Evolutionary conservation across 2,113 vertebrate species (phyloP).

Genomic region (Pyxicephalus adspersus): DNA sequence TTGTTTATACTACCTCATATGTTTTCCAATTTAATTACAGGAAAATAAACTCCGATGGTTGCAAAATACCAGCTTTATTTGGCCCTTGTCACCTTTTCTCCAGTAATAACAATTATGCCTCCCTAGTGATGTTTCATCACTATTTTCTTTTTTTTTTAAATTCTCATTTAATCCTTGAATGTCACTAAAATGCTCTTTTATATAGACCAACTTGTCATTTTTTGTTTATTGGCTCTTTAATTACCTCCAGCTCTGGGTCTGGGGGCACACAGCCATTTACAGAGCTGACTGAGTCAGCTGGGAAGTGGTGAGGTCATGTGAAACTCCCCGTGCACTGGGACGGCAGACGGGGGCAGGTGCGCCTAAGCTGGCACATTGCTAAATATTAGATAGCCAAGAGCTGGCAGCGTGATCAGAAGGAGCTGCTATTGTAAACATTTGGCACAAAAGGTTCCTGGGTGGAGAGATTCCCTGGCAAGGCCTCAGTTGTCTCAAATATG

Average conservation of each 20-base stretch:
- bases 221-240: background rate
- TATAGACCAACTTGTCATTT: no score
- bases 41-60: no score
- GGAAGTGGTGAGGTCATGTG: constrained; percentile 4
- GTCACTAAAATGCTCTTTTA: no score
- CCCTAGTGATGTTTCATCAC: no score
- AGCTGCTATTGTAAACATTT: constrained; percentile 29
- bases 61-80: no score
- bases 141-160: no score
- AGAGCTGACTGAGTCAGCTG: background rate
- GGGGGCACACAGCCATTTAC: background rate
- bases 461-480: constrained; percentile 20
- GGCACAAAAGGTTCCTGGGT: constrained; percentile 29
- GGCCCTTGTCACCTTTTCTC: no score
- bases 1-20: no score
- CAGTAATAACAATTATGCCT: no score
- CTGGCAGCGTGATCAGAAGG: constrained; percentile 20
- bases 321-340: background rate
- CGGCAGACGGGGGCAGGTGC: background rate
- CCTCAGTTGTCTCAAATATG: background rate
- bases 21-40: no score
- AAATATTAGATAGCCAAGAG: background rate
- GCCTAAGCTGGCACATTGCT: constrained; percentile 15
- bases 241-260: background rate
- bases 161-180: no score